Evolutionary conservation across 2,113 vertebrate species (phyloP).

Genomic region (Haemorhous mexicanus): DNA sequence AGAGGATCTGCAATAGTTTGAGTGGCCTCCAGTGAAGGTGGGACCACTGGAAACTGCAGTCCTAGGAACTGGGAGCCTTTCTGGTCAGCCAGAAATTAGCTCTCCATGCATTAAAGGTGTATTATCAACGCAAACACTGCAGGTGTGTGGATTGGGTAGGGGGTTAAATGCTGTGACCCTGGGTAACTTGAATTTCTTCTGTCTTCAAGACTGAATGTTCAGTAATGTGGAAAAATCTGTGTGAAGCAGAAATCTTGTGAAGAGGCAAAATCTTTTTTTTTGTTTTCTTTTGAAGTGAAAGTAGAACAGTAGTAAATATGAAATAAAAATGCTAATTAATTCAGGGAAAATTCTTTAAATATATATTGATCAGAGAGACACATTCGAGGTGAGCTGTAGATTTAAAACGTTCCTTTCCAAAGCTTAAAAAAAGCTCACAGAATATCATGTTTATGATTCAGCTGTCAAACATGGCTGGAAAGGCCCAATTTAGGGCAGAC

Average conservation of each 20-base stretch:
- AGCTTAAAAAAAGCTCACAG: background rate
- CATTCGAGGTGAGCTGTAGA: background rate
- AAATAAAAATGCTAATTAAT: conserved; percentile 34
- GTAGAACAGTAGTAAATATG: conserved; percentile 10
- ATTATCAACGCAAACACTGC: background rate
- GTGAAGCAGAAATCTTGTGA: background rate
- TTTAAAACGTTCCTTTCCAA: background rate
- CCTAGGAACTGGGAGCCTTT: background rate
- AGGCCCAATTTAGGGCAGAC: background rate
- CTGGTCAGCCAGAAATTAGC: background rate
- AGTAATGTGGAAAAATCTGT: background rate
- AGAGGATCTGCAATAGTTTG: background rate
- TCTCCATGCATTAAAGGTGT: background rate
- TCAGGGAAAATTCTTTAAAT: background rate
- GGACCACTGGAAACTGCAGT: background rate
- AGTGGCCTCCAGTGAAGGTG: background rate
- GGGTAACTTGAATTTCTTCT: background rate
- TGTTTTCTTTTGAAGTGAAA: background rate
- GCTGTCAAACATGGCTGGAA: background rate
- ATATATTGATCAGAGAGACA: background rate
- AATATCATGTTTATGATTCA: background rate
- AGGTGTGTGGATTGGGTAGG: background rate
- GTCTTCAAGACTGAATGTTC: background rate
- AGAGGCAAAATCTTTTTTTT: background rate
- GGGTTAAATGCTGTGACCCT: background rate